Conservation (phyloP, 2,113 vertebrate genomes). For the Thryonomys swinderianus region DNA sequence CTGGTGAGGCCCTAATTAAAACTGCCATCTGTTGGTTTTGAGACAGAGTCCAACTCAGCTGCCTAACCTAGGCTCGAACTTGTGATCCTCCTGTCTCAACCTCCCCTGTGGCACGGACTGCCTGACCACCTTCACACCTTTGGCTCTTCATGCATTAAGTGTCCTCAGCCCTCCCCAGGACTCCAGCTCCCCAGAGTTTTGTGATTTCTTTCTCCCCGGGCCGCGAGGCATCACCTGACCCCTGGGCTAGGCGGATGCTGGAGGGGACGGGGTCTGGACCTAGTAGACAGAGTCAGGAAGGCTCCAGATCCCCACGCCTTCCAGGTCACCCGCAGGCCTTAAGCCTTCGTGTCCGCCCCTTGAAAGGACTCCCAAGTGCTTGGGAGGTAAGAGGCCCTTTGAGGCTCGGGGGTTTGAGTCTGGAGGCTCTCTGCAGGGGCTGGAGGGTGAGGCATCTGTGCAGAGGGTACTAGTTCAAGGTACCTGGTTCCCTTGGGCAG, state of each 20-base stretch:
- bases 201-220: background rate
- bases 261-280: background rate
- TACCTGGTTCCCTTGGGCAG: background rate
- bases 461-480: background rate
- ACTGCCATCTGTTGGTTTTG: background rate
- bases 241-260: background rate
- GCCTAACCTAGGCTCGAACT: background rate
- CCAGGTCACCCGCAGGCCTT: background rate
- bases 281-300: background rate
- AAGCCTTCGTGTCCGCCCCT: background rate
- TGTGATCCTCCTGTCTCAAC: background rate
- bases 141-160: background rate
- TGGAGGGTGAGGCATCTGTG: background rate
- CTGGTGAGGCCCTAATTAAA: background rate
- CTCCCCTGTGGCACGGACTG: background rate
- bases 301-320: background rate
- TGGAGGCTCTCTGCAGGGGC: background rate
- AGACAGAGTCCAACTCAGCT: background rate
- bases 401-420: background rate
- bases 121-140: background rate
- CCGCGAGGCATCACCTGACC: background rate
- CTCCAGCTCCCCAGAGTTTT: background rate
- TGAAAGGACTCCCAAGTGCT: slow-evolving; percentile 67
- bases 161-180: background rate
- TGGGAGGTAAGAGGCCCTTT: background rate